These are phyloP conservation scores for Micoletzkya japonica DNA, from an alignment of 2,888 invertebrate genomes.

Conservation along the genomic window DNA sequence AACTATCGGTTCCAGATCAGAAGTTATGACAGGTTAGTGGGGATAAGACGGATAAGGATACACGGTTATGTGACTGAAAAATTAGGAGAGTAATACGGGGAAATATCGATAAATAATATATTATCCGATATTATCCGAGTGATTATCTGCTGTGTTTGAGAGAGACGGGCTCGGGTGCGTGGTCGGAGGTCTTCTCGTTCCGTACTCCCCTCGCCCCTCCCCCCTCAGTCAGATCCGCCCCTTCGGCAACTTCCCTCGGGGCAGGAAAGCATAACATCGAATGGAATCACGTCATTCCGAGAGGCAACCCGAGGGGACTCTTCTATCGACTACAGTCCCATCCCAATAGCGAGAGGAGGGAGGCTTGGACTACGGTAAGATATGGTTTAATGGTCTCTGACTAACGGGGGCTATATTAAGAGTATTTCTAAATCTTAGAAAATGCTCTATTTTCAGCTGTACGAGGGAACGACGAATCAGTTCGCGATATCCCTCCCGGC, in stretches of 20 bases:
- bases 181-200: constrained; percentile 76
- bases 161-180: constrained; percentile 72
- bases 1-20: constrained; percentile 80
- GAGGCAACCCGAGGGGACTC: constrained; percentile 14
- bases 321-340: constrained; percentile 42
- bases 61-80: too few relatives aligned
- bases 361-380: constrained; percentile 45
- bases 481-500: not conserved
- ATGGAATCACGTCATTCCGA: constrained; percentile 36
- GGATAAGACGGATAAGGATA: not conserved
- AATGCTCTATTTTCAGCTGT: not conserved
- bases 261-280: constrained; percentile 34
- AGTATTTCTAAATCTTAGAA: too few relatives aligned
- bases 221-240: constrained; percentile 75
- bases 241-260: constrained; percentile 68
- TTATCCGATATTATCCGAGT: too few relatives aligned
- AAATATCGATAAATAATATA: not conserved
- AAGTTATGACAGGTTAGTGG: constrained; percentile 70
- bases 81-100: too few relatives aligned
- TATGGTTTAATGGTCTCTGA: not conserved
- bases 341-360: constrained; percentile 25
- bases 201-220: constrained; percentile 81
- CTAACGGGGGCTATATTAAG: not conserved
- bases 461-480: constrained; percentile 2
- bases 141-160: too few relatives aligned